Evolutionary conservation across 2,888 invertebrate species (phyloP).

Genomic region (Phyto melanocephala): DNA sequence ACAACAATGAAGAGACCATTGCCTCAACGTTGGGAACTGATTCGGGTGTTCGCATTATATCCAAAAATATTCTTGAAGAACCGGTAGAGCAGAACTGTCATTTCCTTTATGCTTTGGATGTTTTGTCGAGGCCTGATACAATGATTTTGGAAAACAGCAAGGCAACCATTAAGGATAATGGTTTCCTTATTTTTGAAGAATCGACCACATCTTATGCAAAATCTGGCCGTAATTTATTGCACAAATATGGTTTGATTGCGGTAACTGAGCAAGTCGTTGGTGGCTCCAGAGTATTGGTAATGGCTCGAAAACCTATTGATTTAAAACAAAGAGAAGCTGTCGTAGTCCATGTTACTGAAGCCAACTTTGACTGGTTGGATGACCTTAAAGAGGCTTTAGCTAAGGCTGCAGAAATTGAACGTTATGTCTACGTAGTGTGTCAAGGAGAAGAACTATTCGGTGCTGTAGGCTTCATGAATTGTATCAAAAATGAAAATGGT

Average conservation of each 20-base stretch:
- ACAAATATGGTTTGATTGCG: slow-evolving; percentile 80
- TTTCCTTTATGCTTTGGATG: slow-evolving; percentile 84
- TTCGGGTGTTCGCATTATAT: slow-evolving; percentile 82
- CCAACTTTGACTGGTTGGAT: slow-evolving; percentile 89
- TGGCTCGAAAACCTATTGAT: slow-evolving; percentile 81
- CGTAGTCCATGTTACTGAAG: slow-evolving; percentile 85
- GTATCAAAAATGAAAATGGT: slow-evolving; percentile 92
- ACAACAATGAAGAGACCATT: slow-evolving; percentile 80
- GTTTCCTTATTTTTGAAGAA: slow-evolving; percentile 88
- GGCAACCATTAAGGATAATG: slow-evolving; percentile 83
- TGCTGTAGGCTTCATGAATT: slow-evolving; percentile 92
- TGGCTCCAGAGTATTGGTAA: slow-evolving; percentile 82
- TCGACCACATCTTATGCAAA: slow-evolving; percentile 79
- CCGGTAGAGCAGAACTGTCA: slow-evolving; percentile 85
- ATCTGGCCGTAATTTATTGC: slow-evolving; percentile 77
- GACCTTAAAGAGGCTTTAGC: slow-evolving; percentile 87
- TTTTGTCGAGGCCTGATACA: slow-evolving; percentile 82
- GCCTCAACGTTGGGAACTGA: slow-evolving; percentile 81
- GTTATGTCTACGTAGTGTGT: slow-evolving; percentile 85
- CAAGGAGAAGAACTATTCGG: slow-evolving; percentile 86
- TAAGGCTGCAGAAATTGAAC: slow-evolving; percentile 80
- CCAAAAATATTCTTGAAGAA: slow-evolving; percentile 82
- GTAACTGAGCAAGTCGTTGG: slow-evolving; percentile 84
- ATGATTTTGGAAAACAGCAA: slow-evolving; percentile 81
- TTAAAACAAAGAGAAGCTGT: slow-evolving; percentile 76